Base-by-base conservation (phyloP, 2,888 invertebrate genomes). In the Nemotelus nigrinus region DNA sequence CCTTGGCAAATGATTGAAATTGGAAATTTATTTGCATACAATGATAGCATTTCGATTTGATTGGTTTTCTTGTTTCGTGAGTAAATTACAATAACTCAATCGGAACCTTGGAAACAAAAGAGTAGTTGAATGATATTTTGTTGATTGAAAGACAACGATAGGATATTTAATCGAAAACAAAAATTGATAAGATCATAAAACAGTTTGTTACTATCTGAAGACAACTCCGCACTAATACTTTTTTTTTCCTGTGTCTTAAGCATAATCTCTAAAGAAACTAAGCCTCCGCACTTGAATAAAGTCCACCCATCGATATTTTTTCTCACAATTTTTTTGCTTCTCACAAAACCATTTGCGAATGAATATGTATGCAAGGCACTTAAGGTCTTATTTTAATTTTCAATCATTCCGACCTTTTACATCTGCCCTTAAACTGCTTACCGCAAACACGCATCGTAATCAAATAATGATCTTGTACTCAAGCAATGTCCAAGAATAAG, bases 371-470 rank as follows among this genome's bases (percentile, higher is more conserved):
- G 39, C 41, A 55, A 70, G 43, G 70, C 55, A 70, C 70, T 70
- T 70, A 70, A 70, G 8, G 70, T 70, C 70, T 70, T 70, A 70
- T 55, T 53, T 70, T 70, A 70, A 70, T 70, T 60, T 53, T 70
- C 70, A 70, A 70, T 70, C 55, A 70, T 70, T 47, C 44, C 70
- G 55, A 44, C 41, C 55, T 55, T 70, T 55, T 55, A 70, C 74
- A 74, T 74, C 74, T 74, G 74, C 74, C 58, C 60, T 60, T 60
- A 74, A 60, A 60, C 74, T 60, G 47, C 57, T 60, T 74, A 74
- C 74, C 74, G 74, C 74, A 74, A 74, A 74, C 74, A 74, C 74
- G 74, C 74, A 74, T 74, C 47, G 60, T 48, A 63, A 74, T 74
- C 60, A 74, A 25, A 74, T 63, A 74, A 74, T 63, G 63, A 60